Evolutionary conservation across 2,797 vertebrate genomes (phyloP), one percentile per base, ranked within the genome.

Genomic region (Chelmon rostratus): DNA sequence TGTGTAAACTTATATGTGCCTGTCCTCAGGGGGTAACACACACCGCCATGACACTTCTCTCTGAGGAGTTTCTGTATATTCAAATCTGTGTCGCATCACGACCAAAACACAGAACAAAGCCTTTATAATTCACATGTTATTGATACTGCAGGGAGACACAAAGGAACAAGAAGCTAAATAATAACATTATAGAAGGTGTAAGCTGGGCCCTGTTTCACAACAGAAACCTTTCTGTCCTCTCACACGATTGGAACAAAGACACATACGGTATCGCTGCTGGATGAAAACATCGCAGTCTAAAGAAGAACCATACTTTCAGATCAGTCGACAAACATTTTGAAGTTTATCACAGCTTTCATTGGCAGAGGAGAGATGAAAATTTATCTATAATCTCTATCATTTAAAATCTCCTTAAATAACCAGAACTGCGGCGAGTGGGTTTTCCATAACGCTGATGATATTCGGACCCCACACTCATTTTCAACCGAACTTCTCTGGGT

Each of bases 31-130:
- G 91, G 64, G 92, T 84, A 93, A 92, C 71, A 49, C 76, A 92
- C 74, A 90, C 88, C 53, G 7, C 72, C 74, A 70, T 88, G 86
- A 92, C 83, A 76, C 81, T 58, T 81, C 70, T 85, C 88, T 90
- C 91, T 57, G 76, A 87, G 91, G 91, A 90, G 62, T 67, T 28
- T 56, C 86, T 66, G 86, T 74, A 88, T 74, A 93, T 88, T 92
- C 88, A 92, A 88, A 92, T 90, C 74, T 86, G 88, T 87, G 86
- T 83, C 53, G 66, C 88, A 84, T 89, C 85, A 78, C 54, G 73
- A 88, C 76, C 89, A 90, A 91, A 93, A 88, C 80, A 79, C 77
- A 47, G 62, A 81, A 94, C 92, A 94, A 92, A 52, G 88, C 42
- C 86, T 92, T 88, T 76, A 75, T 86, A 89, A 91, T 83, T 91